These are phyloP conservation scores for Agapostemon virescens DNA, from an alignment of 2,888 invertebrate species.

Conservation along the genomic window DNA sequence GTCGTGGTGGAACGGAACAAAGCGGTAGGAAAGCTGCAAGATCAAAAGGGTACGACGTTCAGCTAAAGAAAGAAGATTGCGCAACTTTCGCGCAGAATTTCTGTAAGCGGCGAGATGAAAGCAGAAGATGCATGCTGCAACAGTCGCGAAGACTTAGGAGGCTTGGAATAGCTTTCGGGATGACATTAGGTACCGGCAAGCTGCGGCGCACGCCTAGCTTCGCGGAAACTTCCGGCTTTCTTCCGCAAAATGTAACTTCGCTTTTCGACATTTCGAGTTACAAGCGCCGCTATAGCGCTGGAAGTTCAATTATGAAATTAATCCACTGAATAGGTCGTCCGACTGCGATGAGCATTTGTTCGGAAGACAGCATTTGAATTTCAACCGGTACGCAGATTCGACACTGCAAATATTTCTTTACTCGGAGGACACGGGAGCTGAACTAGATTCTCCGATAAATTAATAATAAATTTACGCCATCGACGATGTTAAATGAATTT, in stretches of 20 bases:
- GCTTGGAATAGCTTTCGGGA: neutral
- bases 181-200: neutral
- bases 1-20: constrained; percentile 12
- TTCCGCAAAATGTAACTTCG: neutral
- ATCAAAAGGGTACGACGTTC: constrained; percentile 15
- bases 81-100: neutral
- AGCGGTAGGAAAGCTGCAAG: constrained; percentile 13
- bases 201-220: neutral
- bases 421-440: too few relatives aligned
- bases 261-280: neutral
- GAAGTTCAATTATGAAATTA: too few relatives aligned
- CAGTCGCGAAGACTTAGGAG: neutral
- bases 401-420: too few relatives aligned
- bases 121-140: neutral
- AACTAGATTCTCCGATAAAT: too few relatives aligned
- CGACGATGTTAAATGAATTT: too few relatives aligned
- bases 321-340: too few relatives aligned
- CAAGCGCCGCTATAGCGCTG: too few relatives aligned
- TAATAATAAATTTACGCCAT: too few relatives aligned
- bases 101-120: constrained; percentile 9
- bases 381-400: too few relatives aligned
- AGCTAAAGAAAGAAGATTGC: neutral
- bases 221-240: neutral
- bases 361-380: too few relatives aligned
- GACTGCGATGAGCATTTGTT: too few relatives aligned